phyloP scores from a whole-genome alignment of 2,113 vertebrate species.

The Spheniscus mendiculus region DNA sequence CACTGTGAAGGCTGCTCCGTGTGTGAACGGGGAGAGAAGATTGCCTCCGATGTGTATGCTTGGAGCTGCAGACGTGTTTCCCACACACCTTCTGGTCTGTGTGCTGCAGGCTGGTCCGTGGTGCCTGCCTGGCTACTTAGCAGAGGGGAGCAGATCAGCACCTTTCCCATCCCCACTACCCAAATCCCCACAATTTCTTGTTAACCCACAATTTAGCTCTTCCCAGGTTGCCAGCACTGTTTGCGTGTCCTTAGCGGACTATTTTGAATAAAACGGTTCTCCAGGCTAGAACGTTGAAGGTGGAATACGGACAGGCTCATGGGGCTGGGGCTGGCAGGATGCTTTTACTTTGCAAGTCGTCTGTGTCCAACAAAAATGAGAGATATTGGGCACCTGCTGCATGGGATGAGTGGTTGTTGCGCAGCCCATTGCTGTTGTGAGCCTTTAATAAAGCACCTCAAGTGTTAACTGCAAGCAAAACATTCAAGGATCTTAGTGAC shows the following conservation, averaged over 20 bases:
- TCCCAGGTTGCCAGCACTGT: not conserved
- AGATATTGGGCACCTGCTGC: not conserved
- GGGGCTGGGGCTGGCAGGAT: not conserved
- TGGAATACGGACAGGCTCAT: accelerated
- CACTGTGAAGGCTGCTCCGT: not conserved
- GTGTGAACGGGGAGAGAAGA: not conserved
- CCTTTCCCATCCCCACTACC: not conserved
- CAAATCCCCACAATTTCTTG: not conserved
- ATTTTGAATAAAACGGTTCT: not conserved
- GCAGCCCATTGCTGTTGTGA: not conserved
- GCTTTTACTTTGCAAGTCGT: not conserved
- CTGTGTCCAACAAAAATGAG: not conserved
- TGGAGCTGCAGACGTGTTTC: not conserved
- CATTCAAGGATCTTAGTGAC: not conserved
- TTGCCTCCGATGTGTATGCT: not conserved
- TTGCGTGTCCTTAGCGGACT: not conserved
- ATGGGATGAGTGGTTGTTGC: not conserved
- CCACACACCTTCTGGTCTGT: not conserved
- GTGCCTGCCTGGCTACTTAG: not conserved
- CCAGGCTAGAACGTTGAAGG: not conserved
- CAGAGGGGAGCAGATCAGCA: not conserved
- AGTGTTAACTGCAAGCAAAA: not conserved
- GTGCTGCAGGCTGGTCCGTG: not conserved
- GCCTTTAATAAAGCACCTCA: not conserved
- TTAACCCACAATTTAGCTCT: not conserved